phyloP scores from a whole-genome alignment of 2,113 vertebrate species.

The Miniopterus natalensis region DNA sequence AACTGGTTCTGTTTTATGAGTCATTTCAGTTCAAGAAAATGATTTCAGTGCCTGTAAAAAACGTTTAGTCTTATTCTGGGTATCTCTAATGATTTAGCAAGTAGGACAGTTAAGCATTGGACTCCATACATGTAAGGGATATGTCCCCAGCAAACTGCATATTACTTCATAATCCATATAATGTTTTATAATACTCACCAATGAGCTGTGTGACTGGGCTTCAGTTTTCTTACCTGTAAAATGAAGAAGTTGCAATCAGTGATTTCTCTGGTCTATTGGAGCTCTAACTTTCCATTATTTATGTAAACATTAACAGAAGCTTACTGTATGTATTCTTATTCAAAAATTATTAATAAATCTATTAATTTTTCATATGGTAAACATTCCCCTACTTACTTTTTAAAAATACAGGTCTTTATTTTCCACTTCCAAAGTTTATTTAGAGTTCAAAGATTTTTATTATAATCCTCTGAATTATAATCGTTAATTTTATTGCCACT shows the following conservation, averaged over 20 bases:
- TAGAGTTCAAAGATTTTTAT: constrained; percentile 9
- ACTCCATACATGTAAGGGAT: not conserved
- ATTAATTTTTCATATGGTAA: not conserved
- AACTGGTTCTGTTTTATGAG: not conserved
- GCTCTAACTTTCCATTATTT: not conserved
- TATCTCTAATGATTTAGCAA: not conserved
- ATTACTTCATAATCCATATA: not conserved
- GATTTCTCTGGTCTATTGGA: not conserved
- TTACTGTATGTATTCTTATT: not conserved
- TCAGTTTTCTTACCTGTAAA: constrained; percentile 7
- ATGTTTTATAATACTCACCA: not conserved
- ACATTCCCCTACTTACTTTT: not conserved
- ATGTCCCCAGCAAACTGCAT: not conserved
- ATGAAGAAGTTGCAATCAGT: not conserved
- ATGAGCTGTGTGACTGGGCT: not conserved
- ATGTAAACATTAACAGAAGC: not conserved
- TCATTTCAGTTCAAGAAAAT: not conserved
- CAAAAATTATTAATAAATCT: not conserved
- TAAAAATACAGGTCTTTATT: not conserved
- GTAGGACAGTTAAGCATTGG: not conserved
- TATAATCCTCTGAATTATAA: not conserved
- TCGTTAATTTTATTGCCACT: not conserved
- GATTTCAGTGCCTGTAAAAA: not conserved
- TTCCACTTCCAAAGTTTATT: constrained; percentile 37
- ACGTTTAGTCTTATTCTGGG: not conserved